Conservation (phyloP, 2,797 vertebrate species). For the Clarias pachynema region DNA sequence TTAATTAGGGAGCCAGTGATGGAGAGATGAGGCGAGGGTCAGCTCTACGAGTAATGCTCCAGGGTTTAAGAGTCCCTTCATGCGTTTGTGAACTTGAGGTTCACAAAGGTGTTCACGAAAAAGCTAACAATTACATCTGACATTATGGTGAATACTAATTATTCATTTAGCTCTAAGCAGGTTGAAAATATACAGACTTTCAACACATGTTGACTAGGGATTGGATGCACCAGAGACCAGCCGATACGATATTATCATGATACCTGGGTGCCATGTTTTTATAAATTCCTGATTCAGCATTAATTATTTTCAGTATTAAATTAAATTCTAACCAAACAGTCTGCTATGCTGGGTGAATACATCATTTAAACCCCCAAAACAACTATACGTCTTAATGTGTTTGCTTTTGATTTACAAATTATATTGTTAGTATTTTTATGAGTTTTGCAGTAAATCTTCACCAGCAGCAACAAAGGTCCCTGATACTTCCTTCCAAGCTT, state of each 20-base stretch:
- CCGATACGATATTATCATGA: no score
- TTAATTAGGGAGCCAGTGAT: conserved; percentile 18
- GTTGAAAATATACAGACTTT: not conserved
- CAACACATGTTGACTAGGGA: not conserved
- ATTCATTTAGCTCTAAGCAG: not conserved
- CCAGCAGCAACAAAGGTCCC: not conserved
- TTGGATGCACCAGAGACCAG: no score
- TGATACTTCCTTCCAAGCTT: not conserved
- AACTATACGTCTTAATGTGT: not conserved
- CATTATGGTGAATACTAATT: not conserved
- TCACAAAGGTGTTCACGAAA: not conserved
- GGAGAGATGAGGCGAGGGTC: conserved; percentile 27
- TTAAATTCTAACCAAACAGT: no score
- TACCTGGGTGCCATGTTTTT: no score
- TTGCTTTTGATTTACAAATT: not conserved
- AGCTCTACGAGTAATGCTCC: conserved; percentile 38
- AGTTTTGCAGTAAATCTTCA: not conserved
- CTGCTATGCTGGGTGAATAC: no score
- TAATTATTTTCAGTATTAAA: no score
- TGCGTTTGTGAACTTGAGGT: conserved; percentile 12
- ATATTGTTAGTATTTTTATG: not conserved
- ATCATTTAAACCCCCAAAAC: no score
- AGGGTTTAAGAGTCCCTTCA: conserved; percentile 16
- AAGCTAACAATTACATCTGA: not conserved
- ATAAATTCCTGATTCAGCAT: no score